phyloP scores from a whole-genome alignment of 2,797 vertebrate genomes.

The Aphelocoma californica region DNA sequence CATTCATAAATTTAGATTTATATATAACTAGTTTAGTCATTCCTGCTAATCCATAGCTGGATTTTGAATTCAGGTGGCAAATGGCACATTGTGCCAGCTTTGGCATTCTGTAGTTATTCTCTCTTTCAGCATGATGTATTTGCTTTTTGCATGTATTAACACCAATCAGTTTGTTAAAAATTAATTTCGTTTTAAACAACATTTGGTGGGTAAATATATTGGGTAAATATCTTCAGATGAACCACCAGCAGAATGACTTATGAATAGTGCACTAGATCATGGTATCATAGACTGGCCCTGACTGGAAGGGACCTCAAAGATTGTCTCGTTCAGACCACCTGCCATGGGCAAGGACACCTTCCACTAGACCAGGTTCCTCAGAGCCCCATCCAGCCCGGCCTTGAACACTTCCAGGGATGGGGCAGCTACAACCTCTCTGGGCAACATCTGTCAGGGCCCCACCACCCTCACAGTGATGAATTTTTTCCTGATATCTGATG shows the following conservation, averaged over 20 bases:
- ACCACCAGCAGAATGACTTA: neutral
- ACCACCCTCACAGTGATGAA: rapidly evolving
- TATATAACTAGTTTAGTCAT: slow-evolving; percentile 12
- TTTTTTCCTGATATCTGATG: neutral
- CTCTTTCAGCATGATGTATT: neutral
- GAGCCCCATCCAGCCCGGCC: rapidly evolving
- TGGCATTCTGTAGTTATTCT: neutral
- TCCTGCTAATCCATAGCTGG: neutral
- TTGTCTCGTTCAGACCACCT: rapidly evolving
- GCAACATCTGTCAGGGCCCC: rapidly evolving
- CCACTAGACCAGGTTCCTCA: rapidly evolving
- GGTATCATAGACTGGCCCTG: neutral
- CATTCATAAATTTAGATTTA: neutral
- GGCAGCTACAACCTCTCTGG: rapidly evolving
- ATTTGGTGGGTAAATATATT: neutral
- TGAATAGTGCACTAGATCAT: neutral
- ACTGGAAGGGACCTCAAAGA: neutral
- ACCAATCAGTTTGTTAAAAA: neutral
- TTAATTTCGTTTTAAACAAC: neutral
- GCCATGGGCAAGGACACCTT: rapidly evolving
- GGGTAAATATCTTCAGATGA: neutral
- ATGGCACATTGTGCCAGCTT: neutral
- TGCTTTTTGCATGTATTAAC: neutral
- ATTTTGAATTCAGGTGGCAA: slow-evolving; percentile 34
- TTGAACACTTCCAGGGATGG: neutral